Base-by-base conservation (phyloP, 2,888 invertebrate species). In the Neoaliturus tenellus region DNA sequence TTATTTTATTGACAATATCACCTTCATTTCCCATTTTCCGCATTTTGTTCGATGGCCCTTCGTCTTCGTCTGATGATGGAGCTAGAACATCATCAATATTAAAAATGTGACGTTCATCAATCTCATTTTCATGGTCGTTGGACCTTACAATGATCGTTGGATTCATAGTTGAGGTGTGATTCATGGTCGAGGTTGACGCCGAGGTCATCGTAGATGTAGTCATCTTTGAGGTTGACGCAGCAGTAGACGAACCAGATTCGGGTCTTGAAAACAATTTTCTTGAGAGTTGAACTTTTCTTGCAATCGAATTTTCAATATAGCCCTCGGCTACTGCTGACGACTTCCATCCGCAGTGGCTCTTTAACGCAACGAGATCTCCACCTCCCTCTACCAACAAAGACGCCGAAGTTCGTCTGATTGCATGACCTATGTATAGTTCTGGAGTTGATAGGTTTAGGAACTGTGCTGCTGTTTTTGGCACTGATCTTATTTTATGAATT, bases 351-450 rank as follows among this genome's bases (percentile, higher is more conserved):
- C 71, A 3, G 23, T 44, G 33, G 6, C 78, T 44, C 25, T 78
- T 78, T 25, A 78, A 78, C n/a, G 31, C 48, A 1, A 78, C 6
- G 1, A 80, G 48, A 51, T 80, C 80, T n/a, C 80, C 55, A 12
- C 80, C 80, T 80, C 51, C 80, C 48, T 80, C 80, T 23, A 80
- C 31, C 33, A 80, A 80, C 17, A 80, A 31, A 10, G 80, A 44
- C 1, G 80, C 80, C 31, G 80, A 80, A 80, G 80, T 39, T 20
- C 80, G 44, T 17, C 80, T 25, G 25, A 51, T 20, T 20, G 51
- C 31, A 14, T 51, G 51, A 3, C 25, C 80, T 48, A 55, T 80
- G 14, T 80, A 28, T 2, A 0, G 28, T 86, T 89, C 89, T 88
- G 81, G 25, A 14, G 69, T 58, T 39, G 28, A 17, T 25, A 82